Evolutionary conservation across 2,888 invertebrate genomes (phyloP).

Genomic region (Drosophila incognita): DNA sequence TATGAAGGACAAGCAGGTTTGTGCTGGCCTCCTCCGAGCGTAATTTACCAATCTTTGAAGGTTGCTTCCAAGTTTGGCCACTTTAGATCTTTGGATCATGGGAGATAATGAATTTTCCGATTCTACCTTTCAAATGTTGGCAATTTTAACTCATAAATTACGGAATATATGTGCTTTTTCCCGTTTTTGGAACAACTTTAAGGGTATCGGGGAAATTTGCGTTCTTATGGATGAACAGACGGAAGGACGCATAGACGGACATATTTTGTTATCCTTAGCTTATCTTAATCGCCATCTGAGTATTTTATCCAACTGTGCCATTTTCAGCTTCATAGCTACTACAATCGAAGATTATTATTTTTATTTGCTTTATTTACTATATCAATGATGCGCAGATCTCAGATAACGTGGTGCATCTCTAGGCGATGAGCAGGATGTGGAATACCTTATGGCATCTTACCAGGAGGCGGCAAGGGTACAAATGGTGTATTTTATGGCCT

Average conservation of each 20-base stretch:
- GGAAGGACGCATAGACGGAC: background rate
- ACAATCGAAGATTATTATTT: background rate
- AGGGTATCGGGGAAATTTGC: too few species aligned
- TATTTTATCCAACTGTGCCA: background rate
- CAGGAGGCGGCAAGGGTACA: constrained; percentile 26
- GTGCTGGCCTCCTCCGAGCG: background rate
- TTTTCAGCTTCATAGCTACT: background rate
- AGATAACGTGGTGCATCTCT: constrained; percentile 17
- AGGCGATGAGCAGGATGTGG: constrained; percentile 3
- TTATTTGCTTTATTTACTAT: background rate
- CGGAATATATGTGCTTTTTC: too few species aligned
- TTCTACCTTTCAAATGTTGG: too few species aligned
- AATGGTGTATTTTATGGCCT: constrained; percentile 32
- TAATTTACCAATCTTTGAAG: background rate
- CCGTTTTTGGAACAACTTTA: too few species aligned
- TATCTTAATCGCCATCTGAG: background rate
- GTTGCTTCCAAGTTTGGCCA: background rate
- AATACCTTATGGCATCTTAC: constrained; percentile 14
- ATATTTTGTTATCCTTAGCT: too few species aligned
- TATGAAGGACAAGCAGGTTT: background rate
- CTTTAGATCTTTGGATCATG: background rate
- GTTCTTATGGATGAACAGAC: too few species aligned
- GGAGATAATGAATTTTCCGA: background rate
- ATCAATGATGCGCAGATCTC: background rate
- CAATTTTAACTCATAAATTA: too few species aligned